A percentile compares a stretch with the other conserved stretches of the same genome.
phyloP scores from a whole-genome alignment of 1,140 invertebrate species.

The Lamellibrachia luymesi region DNA sequence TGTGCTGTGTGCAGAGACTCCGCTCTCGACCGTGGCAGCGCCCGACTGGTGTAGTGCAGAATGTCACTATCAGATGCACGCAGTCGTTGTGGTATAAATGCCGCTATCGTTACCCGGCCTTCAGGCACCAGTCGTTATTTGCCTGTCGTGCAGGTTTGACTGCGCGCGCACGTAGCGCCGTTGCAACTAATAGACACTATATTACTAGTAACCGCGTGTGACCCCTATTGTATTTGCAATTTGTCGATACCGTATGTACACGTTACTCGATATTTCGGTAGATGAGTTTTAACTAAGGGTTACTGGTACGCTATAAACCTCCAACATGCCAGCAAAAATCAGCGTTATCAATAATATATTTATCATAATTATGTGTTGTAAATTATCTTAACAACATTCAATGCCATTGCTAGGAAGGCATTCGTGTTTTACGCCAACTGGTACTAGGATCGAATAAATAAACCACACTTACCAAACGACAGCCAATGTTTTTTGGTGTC shows the following conservation, averaged over 20 bases:
- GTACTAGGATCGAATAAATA: too few relatives aligned
- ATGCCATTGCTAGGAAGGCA: too few relatives aligned
- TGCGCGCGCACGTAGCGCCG: neutral
- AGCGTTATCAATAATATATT: too few relatives aligned
- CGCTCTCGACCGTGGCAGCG: neutral
- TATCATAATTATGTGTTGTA: too few relatives aligned
- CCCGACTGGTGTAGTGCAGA: neutral
- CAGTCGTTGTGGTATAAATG: neutral
- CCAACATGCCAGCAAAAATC: too few relatives aligned
- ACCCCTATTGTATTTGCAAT: neutral
- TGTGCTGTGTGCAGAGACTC: neutral
- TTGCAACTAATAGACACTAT: neutral
- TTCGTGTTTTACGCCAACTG: too few relatives aligned
- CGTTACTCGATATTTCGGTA: neutral
- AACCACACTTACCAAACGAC: too few relatives aligned
- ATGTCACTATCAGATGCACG: neutral
- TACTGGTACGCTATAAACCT: too few relatives aligned
- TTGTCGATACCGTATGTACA: neutral
- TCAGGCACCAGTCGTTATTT: neutral
- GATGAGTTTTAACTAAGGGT: neutral
- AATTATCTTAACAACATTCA: too few relatives aligned
- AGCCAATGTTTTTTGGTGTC: too few relatives aligned
- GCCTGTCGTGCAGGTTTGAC: neutral
- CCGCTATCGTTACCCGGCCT: neutral
- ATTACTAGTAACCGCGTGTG: neutral